Conservation (phyloP, 1,140 invertebrate species). For the Penaeus vannamei region DNA sequence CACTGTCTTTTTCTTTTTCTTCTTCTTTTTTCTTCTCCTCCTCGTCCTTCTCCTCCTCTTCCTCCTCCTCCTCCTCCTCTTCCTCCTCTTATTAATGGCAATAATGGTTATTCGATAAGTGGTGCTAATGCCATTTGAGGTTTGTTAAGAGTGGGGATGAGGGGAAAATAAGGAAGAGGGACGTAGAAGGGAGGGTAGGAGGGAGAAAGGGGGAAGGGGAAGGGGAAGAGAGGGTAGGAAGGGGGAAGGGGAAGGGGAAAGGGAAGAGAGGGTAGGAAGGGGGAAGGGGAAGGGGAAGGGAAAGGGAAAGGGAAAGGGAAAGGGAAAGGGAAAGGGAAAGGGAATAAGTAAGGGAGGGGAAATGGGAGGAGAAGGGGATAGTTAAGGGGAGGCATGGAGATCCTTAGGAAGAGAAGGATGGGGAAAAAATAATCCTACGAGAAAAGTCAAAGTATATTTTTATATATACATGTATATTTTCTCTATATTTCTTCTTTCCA, state of each 20-base stretch:
- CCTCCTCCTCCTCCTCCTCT: neutral
- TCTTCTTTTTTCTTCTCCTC: neutral
- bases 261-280: neutral
- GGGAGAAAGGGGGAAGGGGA: neutral
- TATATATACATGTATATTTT: too few species aligned
- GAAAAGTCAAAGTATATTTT: neutral
- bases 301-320: neutral
- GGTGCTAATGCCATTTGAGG: neutral
- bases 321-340: neutral
- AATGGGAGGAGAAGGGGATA: too few species aligned
- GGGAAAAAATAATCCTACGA: too few species aligned
- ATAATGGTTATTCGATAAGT: too few species aligned
- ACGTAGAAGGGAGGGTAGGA: neutral
- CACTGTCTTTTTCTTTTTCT: neutral
- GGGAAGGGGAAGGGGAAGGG: neutral
- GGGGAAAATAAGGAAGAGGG: neutral
- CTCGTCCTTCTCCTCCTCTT: neutral
- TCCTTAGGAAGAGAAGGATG: neutral
- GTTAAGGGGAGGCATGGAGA: too few species aligned
- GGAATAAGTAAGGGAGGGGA: neutral
- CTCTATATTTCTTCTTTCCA: too few species aligned
- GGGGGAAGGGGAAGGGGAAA: too few species aligned
- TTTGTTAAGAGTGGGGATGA: constrained; percentile 1
- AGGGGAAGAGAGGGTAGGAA: neutral
- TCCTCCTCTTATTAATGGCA: neutral